Evolutionary conservation across 2,888 invertebrate genomes (phyloP).

Genomic region (Polia nebulosa): DNA sequence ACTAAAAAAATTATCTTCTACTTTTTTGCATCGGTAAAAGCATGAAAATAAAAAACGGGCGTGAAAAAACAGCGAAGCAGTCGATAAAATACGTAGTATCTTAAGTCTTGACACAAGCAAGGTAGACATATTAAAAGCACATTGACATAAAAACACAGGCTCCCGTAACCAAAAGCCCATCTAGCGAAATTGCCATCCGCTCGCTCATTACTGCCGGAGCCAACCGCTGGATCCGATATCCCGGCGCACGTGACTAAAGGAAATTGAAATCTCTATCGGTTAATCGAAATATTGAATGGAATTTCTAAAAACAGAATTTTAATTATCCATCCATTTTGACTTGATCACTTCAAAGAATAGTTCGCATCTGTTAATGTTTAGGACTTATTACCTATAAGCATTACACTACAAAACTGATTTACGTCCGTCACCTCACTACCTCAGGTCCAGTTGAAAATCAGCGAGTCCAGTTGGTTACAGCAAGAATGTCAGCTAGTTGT

Average conservation of each 20-base stretch:
- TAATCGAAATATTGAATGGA: constrained; percentile 89
- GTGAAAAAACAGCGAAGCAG: constrained; percentile 31
- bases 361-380: constrained; percentile 4
- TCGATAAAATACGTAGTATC: constrained; percentile 68
- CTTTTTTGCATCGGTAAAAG: background rate
- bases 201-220: constrained; percentile 89
- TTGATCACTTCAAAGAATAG: constrained; percentile 43
- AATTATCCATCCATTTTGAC: constrained; percentile 70
- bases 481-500: too few relatives aligned
- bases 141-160: constrained; percentile 84
- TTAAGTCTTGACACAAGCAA: constrained; percentile 69
- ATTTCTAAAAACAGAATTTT: constrained; percentile 79
- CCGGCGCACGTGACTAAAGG: constrained; percentile 89
- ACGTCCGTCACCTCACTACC: too few relatives aligned
- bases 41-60: constrained; percentile 20
- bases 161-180: constrained; percentile 88
- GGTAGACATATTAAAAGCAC: constrained; percentile 84
- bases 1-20: background rate
- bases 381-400: too few relatives aligned
- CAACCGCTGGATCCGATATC: constrained; percentile 89
- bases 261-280: constrained; percentile 91
- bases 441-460: too few relatives aligned
- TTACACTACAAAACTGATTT: too few relatives aligned
- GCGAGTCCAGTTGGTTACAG: too few relatives aligned
- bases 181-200: constrained; percentile 89